phyloP scores from a whole-genome alignment of 1,140 invertebrate genomes.

The Dendroctonus ponderosae region DNA sequence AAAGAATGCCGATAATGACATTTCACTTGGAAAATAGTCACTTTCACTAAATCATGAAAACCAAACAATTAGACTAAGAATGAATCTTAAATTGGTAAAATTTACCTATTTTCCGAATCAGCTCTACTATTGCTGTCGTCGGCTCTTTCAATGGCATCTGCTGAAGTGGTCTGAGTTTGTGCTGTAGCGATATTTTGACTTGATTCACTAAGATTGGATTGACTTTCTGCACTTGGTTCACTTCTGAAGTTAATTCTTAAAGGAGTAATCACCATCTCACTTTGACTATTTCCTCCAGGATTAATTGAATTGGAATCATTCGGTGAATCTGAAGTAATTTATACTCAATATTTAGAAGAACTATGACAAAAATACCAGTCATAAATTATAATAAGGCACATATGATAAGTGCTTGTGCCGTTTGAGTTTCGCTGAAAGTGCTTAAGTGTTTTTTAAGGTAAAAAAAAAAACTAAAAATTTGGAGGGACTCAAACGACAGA shows the following conservation, averaged over 20 bases:
- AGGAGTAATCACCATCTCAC: slow-evolving; percentile 31
- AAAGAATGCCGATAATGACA: slow-evolving; percentile 1
- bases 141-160: slow-evolving; percentile 9
- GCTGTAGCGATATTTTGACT: slow-evolving; percentile 29
- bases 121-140: slow-evolving; percentile 32
- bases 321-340: slow-evolving; percentile 14
- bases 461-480: no score
- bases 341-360: no score
- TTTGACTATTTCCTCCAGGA: slow-evolving; percentile 19
- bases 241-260: slow-evolving; percentile 26
- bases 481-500: no score
- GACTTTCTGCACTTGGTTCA: slow-evolving; percentile 16
- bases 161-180: slow-evolving; percentile 27
- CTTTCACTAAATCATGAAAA: neutral
- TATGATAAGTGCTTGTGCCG: no score
- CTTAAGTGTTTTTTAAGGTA: no score
- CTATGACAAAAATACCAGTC: no score
- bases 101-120: slow-evolving; percentile 29
- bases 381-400: no score
- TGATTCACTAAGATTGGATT: slow-evolving; percentile 22
- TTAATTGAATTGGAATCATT: slow-evolving; percentile 17
- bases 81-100: neutral
- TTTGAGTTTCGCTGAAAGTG: no score
- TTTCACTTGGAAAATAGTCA: slow-evolving; percentile 3
- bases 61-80: no score